Percentiles rank a stretch among this genome's conserved stretches.
phyloP scores from a whole-genome alignment of 2,113 vertebrate genomes.

The Zosterops japonicus region DNA sequence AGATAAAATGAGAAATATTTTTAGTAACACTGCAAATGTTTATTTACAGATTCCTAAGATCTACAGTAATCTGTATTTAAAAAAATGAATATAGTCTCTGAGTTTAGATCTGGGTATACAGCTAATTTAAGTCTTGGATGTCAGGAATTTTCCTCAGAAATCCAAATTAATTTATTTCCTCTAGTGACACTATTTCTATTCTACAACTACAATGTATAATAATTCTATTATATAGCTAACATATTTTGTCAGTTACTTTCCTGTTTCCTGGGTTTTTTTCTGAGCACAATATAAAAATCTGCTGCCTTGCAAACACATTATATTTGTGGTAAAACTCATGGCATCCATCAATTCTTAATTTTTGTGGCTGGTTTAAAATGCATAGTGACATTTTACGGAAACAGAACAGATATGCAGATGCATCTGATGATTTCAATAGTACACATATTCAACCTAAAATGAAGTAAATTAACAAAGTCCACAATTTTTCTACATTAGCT shows the following conservation, averaged over 20 bases:
- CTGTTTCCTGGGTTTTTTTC: accelerated
- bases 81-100: background rate
- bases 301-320: background rate
- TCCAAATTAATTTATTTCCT: background rate
- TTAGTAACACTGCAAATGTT: background rate
- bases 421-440: background rate
- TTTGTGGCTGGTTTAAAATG: background rate
- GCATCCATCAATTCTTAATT: background rate
- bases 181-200: background rate
- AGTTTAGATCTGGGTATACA: background rate
- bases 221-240: background rate
- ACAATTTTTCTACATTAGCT: background rate
- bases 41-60: background rate
- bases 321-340: background rate
- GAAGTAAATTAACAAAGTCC: background rate
- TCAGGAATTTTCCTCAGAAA: background rate
- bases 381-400: background rate
- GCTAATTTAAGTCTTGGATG: background rate
- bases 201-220: background rate
- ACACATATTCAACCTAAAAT: background rate
- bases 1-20: background rate
- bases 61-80: background rate
- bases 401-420: background rate
- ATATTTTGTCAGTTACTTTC: background rate
- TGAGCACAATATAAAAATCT: background rate